Percentiles rank a stretch among this genome's conserved stretches.
These are phyloP conservation scores for Pangasius mekongensis DNA, from an alignment of 2,797 vertebrate species.

Conservation along the genomic window DNA sequence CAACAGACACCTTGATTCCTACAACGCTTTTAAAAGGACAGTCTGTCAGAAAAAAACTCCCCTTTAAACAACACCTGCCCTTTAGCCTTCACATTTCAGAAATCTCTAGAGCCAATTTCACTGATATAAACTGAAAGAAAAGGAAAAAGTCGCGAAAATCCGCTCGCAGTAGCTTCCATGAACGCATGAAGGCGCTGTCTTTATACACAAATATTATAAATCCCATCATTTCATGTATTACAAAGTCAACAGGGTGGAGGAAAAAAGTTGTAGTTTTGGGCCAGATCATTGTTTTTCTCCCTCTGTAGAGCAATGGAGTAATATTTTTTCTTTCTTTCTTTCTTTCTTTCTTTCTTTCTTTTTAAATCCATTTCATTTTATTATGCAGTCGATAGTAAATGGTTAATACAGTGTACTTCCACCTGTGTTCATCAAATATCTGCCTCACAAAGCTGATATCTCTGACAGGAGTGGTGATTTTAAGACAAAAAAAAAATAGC, in stretches of 20 bases:
- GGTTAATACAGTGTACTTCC: neutral
- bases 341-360: neutral
- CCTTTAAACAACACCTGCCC: neutral
- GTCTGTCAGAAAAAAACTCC: neutral
- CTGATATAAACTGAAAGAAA: neutral
- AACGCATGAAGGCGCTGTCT: constrained; percentile 7
- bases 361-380: neutral
- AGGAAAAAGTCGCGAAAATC: neutral
- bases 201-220: neutral
- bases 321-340: neutral
- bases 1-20: neutral
- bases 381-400: neutral
- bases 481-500: neutral
- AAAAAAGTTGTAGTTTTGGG: neutral
- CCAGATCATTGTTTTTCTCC: neutral
- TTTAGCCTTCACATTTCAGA: neutral
- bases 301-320: neutral
- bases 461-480: neutral
- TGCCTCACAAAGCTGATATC: neutral
- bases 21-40: neutral
- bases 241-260: neutral
- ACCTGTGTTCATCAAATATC: neutral
- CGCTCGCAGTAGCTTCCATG: too few species aligned
- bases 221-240: neutral
- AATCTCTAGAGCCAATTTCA: neutral